A percentile compares a stretch with the other conserved stretches of the same genome.
Conservation (phyloP, 1,140 invertebrate genomes). For the Drosophila santomea region DNA sequence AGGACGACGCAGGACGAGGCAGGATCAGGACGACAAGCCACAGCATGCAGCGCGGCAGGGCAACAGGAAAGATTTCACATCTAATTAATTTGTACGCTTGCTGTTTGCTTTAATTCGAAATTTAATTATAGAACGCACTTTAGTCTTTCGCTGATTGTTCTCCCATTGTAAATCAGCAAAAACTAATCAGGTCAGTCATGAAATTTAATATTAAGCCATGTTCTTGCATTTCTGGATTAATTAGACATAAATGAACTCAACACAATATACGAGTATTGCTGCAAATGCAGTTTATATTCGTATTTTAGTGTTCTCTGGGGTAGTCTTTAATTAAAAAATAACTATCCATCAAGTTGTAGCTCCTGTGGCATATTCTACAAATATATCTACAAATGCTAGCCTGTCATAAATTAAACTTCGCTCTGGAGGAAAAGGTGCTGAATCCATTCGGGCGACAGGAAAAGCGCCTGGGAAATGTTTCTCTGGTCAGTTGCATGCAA, state of each 20-base stretch:
- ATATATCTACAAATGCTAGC: not conserved
- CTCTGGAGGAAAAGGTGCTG: not conserved
- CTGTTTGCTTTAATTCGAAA: slow-evolving; percentile 4
- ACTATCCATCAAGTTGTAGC: not conserved
- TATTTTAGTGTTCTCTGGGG: no score
- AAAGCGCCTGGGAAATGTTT: slow-evolving; percentile 6
- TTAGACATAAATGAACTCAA: no score
- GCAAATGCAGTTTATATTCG: no score
- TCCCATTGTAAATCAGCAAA: no score
- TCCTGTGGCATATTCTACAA: no score
- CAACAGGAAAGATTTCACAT: not conserved
- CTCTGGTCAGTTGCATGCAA: slow-evolving; percentile 15
- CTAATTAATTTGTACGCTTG: slow-evolving; percentile 8
- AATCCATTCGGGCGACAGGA: slow-evolving; percentile 6
- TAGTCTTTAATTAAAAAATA: not conserved
- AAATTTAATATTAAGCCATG: no score
- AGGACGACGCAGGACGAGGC: not conserved
- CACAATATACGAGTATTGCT: no score
- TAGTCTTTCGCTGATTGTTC: no score
- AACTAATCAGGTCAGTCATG: no score
- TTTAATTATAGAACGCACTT: not conserved
- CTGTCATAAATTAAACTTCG: not conserved
- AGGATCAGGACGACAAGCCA: not conserved
- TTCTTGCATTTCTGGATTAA: no score
- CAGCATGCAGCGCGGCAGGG: not conserved